A percentile compares a stretch with the other conserved stretches of the same genome.
phyloP scores from a whole-genome alignment of 2,888 invertebrate genomes.

The Mermis nigrescens region DNA sequence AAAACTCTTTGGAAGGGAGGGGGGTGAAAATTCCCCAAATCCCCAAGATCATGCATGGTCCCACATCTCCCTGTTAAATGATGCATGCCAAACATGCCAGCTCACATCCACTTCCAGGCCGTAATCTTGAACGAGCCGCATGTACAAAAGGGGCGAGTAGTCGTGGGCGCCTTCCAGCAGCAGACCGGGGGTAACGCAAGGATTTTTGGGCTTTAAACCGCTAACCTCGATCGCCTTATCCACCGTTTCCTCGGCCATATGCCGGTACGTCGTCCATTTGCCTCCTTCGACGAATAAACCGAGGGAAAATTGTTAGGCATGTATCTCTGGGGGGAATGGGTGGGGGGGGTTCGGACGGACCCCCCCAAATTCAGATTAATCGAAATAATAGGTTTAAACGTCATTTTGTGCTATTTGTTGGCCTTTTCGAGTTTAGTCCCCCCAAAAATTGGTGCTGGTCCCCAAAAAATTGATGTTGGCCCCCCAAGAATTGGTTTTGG shows the following conservation, averaged over 20 bases:
- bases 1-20: too few species aligned
- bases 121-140: slow-evolving; percentile 91
- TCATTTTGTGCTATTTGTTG: too few species aligned
- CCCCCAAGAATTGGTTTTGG: too few species aligned
- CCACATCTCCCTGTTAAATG: background rate
- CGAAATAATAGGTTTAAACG: background rate
- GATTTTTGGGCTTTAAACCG: slow-evolving; percentile 47
- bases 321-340: background rate
- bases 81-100: background rate
- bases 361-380: background rate
- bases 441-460: too few species aligned
- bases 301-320: too few species aligned
- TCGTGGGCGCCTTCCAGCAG: slow-evolving; percentile 86
- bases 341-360: background rate
- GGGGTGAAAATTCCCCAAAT: too few species aligned
- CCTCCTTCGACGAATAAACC: slow-evolving; percentile 43
- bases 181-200: slow-evolving; percentile 64
- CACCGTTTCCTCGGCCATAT: slow-evolving; percentile 90
- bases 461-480: too few species aligned
- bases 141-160: slow-evolving; percentile 95
- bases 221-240: slow-evolving; percentile 70
- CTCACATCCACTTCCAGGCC: slow-evolving; percentile 79
- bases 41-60: too few species aligned
- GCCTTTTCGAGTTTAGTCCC: too few species aligned
- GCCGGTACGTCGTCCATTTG: slow-evolving; percentile 96